phyloP scores from a whole-genome alignment of 2,888 invertebrate species.

The Odontomyia ornata region DNA sequence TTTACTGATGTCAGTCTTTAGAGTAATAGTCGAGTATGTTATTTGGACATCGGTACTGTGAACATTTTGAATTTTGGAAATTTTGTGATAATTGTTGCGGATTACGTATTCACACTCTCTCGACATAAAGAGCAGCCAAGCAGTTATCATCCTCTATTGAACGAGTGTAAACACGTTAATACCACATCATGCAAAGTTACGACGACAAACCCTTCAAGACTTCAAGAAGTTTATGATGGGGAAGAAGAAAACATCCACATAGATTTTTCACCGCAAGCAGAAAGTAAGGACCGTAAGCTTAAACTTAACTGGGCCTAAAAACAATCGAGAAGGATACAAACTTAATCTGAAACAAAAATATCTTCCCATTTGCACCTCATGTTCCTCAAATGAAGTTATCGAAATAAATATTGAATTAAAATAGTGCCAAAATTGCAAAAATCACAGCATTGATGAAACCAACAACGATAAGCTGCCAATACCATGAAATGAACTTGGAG shows the following conservation, averaged over 20 bases:
- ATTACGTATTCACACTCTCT: conserved; percentile 60
- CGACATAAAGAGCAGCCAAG: background rate
- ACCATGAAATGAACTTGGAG: background rate
- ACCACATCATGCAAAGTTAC: conserved; percentile 47
- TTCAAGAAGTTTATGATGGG: background rate
- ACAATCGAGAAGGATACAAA: background rate
- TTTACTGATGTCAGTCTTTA: no score
- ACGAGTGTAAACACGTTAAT: conserved; percentile 43
- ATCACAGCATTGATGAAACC: conserved; percentile 49
- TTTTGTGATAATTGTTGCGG: no score
- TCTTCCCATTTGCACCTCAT: conserved; percentile 45
- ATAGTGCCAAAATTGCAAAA: conserved; percentile 50
- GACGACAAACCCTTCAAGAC: background rate
- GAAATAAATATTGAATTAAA: conserved; percentile 51
- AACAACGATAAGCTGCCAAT: conserved; percentile 22
- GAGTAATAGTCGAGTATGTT: no score
- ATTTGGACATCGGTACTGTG: no score
- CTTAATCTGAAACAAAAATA: conserved; percentile 3
- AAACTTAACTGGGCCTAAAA: background rate
- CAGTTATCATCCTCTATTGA: background rate
- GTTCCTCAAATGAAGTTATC: conserved; percentile 50
- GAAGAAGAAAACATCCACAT: background rate
- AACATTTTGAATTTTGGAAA: no score
- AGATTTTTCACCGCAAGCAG: background rate
- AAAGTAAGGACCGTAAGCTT: conserved; percentile 3